Conservation (phyloP, 2,888 invertebrate genomes). For the Copidosoma aretas region DNA sequence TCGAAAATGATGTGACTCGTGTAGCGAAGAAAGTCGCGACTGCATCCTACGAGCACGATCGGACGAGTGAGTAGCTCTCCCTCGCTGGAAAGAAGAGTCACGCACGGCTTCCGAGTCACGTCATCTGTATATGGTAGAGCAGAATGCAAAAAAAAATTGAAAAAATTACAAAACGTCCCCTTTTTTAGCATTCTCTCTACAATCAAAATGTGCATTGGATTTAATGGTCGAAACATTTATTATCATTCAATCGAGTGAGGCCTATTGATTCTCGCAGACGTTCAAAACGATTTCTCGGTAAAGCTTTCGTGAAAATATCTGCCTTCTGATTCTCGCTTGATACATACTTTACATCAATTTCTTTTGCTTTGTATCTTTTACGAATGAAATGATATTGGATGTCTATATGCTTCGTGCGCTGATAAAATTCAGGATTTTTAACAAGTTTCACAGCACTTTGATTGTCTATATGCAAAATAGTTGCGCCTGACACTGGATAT, state of each 20-base stretch:
- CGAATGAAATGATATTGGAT: conserved; percentile 1
- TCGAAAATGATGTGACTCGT: no score
- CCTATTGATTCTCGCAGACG: neutral
- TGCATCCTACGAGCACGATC: no score
- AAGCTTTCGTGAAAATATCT: conserved; percentile 4
- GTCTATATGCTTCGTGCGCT: conserved; percentile 1
- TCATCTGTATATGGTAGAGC: no score
- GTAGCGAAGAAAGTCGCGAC: no score
- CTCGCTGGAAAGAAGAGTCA: no score
- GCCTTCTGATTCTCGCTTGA: neutral
- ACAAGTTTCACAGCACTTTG: conserved; percentile 5
- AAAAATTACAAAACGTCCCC: neutral
- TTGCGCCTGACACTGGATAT: conserved; percentile 6
- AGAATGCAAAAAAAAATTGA: neutral
- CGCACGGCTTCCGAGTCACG: no score
- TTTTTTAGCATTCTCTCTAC: conserved; percentile 5
- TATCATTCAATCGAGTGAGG: no score
- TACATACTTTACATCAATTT: conserved; percentile 1
- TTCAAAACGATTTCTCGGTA: conserved; percentile 5
- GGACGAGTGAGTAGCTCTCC: no score
- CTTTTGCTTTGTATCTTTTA: neutral
- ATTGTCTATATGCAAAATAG: neutral
- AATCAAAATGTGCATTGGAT: no score
- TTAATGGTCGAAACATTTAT: no score
- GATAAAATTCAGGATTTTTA: conserved; percentile 2